A percentile compares a stretch with the other conserved stretches of the same genome.
These are phyloP conservation scores for Mellivora capensis DNA, from an alignment of 2,113 vertebrate genomes.

Conservation along the genomic window DNA sequence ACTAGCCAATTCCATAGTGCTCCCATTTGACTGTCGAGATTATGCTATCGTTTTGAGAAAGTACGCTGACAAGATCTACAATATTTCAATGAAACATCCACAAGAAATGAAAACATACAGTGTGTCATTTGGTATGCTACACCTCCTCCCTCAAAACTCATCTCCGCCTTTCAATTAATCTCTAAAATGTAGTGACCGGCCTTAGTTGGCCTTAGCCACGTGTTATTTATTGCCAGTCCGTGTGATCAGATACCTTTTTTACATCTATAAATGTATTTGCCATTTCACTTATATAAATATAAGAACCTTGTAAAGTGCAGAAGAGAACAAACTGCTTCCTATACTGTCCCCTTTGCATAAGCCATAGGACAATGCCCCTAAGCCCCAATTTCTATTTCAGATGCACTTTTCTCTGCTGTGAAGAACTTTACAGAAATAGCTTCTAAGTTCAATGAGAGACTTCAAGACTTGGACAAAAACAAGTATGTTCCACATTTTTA, in stretches of 20 bases:
- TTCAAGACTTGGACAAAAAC: slow-evolving; percentile 82
- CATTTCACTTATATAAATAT: not conserved
- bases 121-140: slow-evolving; percentile 89
- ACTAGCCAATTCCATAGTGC: slow-evolving; percentile 86
- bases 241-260: not conserved
- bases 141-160: not conserved
- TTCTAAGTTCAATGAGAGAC: slow-evolving; percentile 84
- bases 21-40: slow-evolving; percentile 90
- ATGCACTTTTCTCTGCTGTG: slow-evolving; percentile 91
- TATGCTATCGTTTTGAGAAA: slow-evolving; percentile 87
- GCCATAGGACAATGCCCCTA: not conserved
- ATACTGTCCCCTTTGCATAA: not conserved
- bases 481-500: slow-evolving; percentile 83
- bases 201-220: not conserved
- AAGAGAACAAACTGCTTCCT: not conserved
- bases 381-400: slow-evolving; percentile 79
- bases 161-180: not conserved
- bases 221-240: not conserved
- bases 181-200: not conserved
- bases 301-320: not conserved
- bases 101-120: slow-evolving; percentile 79
- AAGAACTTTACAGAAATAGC: slow-evolving; percentile 89
- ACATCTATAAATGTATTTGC: not conserved
- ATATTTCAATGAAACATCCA: slow-evolving; percentile 83
- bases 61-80: slow-evolving; percentile 85